Conservation (phyloP, 2,888 invertebrate genomes). For the Spialia ferax region DNA sequence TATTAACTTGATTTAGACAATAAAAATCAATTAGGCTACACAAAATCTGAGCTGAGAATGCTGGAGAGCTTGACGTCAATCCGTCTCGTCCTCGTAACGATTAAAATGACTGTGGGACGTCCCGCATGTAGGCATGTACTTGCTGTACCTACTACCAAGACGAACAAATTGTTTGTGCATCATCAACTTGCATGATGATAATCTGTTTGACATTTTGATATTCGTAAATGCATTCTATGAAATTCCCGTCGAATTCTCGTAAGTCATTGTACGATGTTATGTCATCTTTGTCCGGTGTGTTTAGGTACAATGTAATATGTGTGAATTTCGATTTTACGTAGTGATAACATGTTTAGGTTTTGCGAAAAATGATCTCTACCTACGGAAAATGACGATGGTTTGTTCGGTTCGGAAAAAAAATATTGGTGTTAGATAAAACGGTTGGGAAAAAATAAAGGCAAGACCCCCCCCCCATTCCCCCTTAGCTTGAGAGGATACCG, state of each 20-base stretch:
- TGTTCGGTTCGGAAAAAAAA: too few species aligned
- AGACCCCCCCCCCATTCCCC: too few species aligned
- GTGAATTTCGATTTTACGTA: too few species aligned
- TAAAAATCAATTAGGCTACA: background rate
- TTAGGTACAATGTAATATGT: too few species aligned
- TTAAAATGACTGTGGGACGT: constrained; percentile 35
- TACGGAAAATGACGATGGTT: too few species aligned
- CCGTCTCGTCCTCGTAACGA: constrained; percentile 38
- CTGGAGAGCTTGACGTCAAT: constrained; percentile 22
- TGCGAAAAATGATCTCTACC: too few species aligned
- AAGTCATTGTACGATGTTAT: background rate
- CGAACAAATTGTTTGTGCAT: constrained; percentile 6
- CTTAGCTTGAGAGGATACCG: too few species aligned
- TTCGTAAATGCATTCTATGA: constrained; percentile 1
- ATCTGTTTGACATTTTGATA: constrained; percentile 20
- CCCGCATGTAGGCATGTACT: constrained; percentile 16
- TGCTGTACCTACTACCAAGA: background rate
- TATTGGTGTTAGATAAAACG: too few species aligned
- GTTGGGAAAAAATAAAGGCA: too few species aligned
- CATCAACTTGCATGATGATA: constrained; percentile 9
- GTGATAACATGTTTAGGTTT: too few species aligned
- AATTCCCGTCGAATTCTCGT: background rate
- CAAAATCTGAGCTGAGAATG: background rate
- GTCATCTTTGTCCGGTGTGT: background rate
- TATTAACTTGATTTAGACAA: background rate